A percentile compares a stretch with the other conserved stretches of the same genome.
Evolutionary conservation across 2,113 vertebrate species (phyloP).

Genomic region (Notechis scutatus): DNA sequence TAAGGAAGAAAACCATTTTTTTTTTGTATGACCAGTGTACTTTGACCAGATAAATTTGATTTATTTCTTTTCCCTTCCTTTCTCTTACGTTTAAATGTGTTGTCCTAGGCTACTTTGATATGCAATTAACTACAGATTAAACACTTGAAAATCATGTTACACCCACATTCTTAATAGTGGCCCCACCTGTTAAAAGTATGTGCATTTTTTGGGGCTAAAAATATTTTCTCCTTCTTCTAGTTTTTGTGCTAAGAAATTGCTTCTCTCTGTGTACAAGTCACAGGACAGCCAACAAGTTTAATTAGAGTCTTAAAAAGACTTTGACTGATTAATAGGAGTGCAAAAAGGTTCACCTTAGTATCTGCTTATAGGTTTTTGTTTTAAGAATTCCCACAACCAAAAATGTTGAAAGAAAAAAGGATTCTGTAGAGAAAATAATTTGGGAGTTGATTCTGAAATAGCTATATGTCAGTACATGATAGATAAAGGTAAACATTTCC

Average conservation of each 20-base stretch:
- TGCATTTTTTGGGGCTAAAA: constrained; percentile 62
- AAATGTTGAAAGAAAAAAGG: not conserved
- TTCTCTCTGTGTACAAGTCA: constrained; percentile 37
- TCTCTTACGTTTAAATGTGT: not conserved
- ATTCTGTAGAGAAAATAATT: constrained; percentile 11
- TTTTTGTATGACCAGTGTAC: not conserved
- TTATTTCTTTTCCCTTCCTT: not conserved
- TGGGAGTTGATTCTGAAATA: constrained; percentile 23
- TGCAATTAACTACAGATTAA: constrained; percentile 5
- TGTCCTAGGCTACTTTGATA: constrained; percentile 47
- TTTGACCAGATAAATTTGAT: not conserved
- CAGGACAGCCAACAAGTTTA: not conserved
- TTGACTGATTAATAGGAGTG: not conserved
- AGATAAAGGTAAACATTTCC: not conserved
- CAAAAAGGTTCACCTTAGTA: not conserved
- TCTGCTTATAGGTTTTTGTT: not conserved
- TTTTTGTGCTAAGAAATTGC: constrained; percentile 51
- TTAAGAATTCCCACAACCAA: not conserved
- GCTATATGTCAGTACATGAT: constrained; percentile 15
- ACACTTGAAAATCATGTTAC: constrained; percentile 53
- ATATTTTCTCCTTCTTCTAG: constrained; percentile 39
- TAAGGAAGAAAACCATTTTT: not conserved
- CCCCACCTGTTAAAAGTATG: constrained; percentile 72
- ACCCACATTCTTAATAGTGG: constrained; percentile 62
- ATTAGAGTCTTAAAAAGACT: not conserved